Conservation (phyloP, 2,888 invertebrate species). For the Acanthosepion pharaonis region DNA sequence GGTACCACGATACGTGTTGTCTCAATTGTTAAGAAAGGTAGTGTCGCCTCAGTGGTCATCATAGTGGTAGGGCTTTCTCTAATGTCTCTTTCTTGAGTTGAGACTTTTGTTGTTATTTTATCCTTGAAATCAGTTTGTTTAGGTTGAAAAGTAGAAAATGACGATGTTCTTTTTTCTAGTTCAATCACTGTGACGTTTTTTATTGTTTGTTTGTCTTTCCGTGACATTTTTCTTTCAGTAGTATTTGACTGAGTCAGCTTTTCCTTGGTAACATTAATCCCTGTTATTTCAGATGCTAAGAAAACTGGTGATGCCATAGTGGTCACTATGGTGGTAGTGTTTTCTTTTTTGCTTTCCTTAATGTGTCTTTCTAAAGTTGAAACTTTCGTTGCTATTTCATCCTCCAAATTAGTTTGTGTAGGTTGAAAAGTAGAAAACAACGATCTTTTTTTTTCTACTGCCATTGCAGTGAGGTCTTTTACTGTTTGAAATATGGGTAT, state of each 20-base stretch:
- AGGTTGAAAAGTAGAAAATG: background rate
- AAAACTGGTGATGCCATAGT: too few relatives aligned
- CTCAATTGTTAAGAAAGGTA: background rate
- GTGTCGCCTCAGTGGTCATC: background rate
- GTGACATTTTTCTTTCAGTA: too few relatives aligned
- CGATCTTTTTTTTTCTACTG: too few relatives aligned
- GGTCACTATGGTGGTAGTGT: too few relatives aligned
- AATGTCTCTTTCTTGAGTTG: background rate
- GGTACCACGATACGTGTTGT: background rate
- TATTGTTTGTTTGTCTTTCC: background rate
- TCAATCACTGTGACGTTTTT: background rate
- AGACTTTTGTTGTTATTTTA: background rate
- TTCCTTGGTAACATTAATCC: too few relatives aligned
- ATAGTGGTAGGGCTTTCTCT: background rate
- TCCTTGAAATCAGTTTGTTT: background rate
- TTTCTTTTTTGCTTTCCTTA: too few relatives aligned
- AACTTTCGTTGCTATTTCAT: background rate
- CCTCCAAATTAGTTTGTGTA: background rate
- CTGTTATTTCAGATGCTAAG: too few relatives aligned
- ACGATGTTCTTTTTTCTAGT: background rate
- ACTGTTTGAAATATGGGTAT: too few relatives aligned
- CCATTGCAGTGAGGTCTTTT: too few relatives aligned
- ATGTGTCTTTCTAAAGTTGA: background rate
- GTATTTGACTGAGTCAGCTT: too few relatives aligned
- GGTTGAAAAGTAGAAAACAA: background rate